These are phyloP conservation scores for Argyrosomus regius DNA, from an alignment of 2,797 vertebrate species.

Conservation along the genomic window DNA sequence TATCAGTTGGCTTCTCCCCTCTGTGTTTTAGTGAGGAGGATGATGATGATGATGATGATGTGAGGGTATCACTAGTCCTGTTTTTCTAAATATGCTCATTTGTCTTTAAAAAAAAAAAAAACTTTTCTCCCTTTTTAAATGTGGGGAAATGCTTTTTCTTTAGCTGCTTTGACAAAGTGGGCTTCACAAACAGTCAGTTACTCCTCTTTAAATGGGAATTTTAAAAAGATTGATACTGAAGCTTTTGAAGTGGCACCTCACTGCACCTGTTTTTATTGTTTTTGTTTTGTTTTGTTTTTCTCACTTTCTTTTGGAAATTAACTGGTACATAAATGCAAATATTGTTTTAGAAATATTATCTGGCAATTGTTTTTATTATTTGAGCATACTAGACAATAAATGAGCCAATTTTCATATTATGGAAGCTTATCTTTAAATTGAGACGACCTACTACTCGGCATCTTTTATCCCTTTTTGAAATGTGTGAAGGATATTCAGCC, in stretches of 20 bases:
- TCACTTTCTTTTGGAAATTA: slow-evolving; percentile 43
- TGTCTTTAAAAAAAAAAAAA: slow-evolving; percentile 62
- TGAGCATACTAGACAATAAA: slow-evolving; percentile 68
- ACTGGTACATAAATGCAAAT: slow-evolving; percentile 76
- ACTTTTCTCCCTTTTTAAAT: slow-evolving; percentile 54
- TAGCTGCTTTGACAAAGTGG: slow-evolving; percentile 76
- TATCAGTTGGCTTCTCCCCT: slow-evolving; percentile 60
- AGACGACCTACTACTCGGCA: slow-evolving; percentile 38
- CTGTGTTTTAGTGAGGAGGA: slow-evolving; percentile 61
- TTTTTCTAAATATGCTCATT: slow-evolving; percentile 75
- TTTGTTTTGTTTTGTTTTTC: neutral
- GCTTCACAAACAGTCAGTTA: slow-evolving; percentile 57
- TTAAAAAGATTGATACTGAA: slow-evolving; percentile 69
- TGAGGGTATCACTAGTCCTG: slow-evolving; percentile 59
- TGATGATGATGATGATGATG: slow-evolving; percentile 22
- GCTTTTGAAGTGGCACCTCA: slow-evolving; percentile 69
- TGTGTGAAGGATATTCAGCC: slow-evolving; percentile 37
- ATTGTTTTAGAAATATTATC: slow-evolving; percentile 72
- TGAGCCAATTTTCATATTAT: slow-evolving; percentile 61
- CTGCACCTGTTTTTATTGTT: slow-evolving; percentile 63
- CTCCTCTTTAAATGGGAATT: slow-evolving; percentile 59
- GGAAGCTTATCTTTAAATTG: slow-evolving; percentile 52
- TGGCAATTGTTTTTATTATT: slow-evolving; percentile 62
- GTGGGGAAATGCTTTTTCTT: slow-evolving; percentile 68
- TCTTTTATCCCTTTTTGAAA: slow-evolving; percentile 45